phyloP scores from a whole-genome alignment of 2,888 invertebrate genomes.

The Ennomos fuscantarius region DNA sequence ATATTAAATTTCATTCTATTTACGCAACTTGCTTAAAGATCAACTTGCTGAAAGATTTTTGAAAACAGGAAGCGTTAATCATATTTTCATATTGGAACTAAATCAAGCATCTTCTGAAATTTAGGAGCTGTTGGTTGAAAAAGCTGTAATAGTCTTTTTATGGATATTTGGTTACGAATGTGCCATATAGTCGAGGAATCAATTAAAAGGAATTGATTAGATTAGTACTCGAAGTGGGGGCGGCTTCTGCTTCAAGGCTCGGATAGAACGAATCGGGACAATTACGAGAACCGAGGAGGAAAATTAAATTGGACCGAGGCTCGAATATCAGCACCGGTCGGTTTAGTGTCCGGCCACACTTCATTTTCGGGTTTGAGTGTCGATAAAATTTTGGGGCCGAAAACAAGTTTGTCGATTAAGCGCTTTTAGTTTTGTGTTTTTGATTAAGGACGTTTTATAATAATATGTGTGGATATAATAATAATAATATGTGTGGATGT shows the following conservation, averaged over 20 bases:
- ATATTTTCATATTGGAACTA: neutral
- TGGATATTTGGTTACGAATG: constrained; percentile 37
- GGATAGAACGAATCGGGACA: constrained; percentile 80
- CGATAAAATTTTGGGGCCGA: constrained; percentile 32
- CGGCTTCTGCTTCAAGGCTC: constrained; percentile 62
- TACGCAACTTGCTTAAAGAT: constrained; percentile 10
- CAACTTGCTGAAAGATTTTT: constrained; percentile 4
- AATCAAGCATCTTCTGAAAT: neutral
- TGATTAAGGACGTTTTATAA: constrained; percentile 4
- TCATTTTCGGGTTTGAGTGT: constrained; percentile 33
- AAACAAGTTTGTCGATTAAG: constrained; percentile 29
- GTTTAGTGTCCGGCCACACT: constrained; percentile 33
- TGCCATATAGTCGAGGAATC: constrained; percentile 63
- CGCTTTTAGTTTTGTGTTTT: constrained; percentile 10
- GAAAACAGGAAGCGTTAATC: constrained; percentile 12
- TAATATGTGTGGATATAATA: no score
- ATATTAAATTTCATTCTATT: constrained; percentile 9
- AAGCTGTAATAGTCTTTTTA: constrained; percentile 43
- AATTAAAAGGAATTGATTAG: constrained; percentile 75
- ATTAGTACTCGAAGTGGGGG: constrained; percentile 40
- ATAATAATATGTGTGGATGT: no score
- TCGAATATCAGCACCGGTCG: constrained; percentile 45
- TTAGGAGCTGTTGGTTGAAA: constrained; percentile 18
- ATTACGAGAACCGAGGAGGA: constrained; percentile 75
- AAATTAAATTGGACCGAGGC: constrained; percentile 74